phyloP scores from a whole-genome alignment of 1,140 invertebrate genomes.

The Antheraea pernyi region DNA sequence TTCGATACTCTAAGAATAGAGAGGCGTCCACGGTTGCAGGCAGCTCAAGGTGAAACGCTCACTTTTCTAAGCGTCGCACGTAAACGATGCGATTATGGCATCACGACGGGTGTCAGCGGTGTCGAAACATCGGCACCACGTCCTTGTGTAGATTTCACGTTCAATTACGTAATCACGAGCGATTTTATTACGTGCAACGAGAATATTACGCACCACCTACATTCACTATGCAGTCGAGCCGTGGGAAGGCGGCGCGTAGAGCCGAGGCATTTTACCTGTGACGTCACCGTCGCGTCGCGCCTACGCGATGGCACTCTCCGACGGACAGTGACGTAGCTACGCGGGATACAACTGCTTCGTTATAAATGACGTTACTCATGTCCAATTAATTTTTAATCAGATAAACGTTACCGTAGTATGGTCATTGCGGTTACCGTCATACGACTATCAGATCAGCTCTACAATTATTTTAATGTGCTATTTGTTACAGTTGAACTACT shows the following conservation, averaged over 20 bases:
- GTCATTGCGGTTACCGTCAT: constrained; percentile 40
- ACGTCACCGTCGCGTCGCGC: constrained; percentile 46
- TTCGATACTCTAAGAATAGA: constrained; percentile 67
- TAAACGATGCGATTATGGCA: constrained; percentile 72
- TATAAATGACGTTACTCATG: constrained; percentile 49
- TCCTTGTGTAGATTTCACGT: constrained; percentile 71
- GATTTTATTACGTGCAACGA: constrained; percentile 51
- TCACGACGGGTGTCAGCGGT: constrained; percentile 50
- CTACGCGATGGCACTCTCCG: constrained; percentile 37
- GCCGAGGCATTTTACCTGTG: constrained; percentile 55
- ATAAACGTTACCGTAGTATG: constrained; percentile 32
- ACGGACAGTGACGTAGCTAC: constrained; percentile 47
- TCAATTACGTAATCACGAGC: constrained; percentile 60
- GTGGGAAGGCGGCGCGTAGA: constrained; percentile 27
- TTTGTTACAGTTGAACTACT: constrained; percentile 43
- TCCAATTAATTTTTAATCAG: constrained; percentile 41
- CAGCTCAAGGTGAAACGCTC: constrained; percentile 72
- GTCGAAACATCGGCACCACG: constrained; percentile 56
- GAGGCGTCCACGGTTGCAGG: constrained; percentile 57
- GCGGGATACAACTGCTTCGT: constrained; percentile 14
- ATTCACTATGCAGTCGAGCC: constrained; percentile 26
- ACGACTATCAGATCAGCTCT: constrained; percentile 48
- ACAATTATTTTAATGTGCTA: constrained; percentile 53
- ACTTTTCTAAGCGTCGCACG: constrained; percentile 72
- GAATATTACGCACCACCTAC: constrained; percentile 38